Conservation (phyloP, 92 coral and sea anemone genomes). For the Blastomussa wellsi region DNA sequence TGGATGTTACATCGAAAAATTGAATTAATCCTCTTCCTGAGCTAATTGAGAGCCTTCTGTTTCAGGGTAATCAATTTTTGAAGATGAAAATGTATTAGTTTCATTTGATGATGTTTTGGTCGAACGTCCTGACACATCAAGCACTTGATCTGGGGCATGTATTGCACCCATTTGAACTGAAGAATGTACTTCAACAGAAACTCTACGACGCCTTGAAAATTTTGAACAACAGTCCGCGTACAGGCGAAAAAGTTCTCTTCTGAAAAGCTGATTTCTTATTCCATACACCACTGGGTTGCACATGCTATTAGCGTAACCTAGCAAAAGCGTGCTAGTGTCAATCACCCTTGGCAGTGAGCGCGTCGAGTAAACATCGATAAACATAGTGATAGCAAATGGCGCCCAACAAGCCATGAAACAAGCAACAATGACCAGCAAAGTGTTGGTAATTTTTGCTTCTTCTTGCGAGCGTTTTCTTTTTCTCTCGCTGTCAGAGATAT, state of each 20-base stretch:
- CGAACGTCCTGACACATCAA: neutral
- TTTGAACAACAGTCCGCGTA: conserved; percentile 41
- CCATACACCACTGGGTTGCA: conserved; percentile 77
- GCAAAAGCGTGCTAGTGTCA: conserved; percentile 66
- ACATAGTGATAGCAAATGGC: conserved; percentile 87
- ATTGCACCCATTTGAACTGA: neutral
- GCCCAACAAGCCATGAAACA: conserved; percentile 85
- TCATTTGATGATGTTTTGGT: neutral
- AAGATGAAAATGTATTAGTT: neutral
- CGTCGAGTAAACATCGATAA: conserved; percentile 66
- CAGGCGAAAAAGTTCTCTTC: conserved; percentile 45
- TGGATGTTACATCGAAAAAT: neutral
- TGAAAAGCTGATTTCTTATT: conserved; percentile 51
- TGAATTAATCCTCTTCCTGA: neutral
- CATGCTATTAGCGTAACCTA: conserved; percentile 91
- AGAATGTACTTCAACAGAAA: neutral
- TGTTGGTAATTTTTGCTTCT: conserved; percentile 78
- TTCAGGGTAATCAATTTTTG: neutral
- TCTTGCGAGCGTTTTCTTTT: conserved; percentile 44
- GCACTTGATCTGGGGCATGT: neutral
- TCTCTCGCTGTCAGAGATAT: neutral
- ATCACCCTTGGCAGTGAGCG: conserved; percentile 60
- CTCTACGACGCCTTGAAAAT: neutral
- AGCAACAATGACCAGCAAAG: conserved; percentile 81
- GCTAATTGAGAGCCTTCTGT: neutral